A percentile compares a stretch with the other conserved stretches of the same genome.
Conservation (phyloP, 2,888 invertebrate genomes). For the Ophion obscuratus region DNA sequence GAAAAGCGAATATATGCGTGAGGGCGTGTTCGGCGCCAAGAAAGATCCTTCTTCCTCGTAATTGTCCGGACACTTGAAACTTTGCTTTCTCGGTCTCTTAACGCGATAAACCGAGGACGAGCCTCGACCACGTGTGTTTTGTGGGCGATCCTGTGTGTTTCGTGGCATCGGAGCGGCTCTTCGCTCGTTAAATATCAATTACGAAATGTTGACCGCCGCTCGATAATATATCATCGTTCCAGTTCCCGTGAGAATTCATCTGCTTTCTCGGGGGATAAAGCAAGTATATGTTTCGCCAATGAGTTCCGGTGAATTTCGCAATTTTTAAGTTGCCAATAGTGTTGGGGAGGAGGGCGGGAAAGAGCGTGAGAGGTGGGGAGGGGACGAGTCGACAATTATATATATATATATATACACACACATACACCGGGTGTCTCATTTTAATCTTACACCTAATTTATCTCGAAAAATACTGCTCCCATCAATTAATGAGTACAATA, state of each 20-base stretch:
- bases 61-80: slow-evolving; percentile 56
- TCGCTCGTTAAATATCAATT: slow-evolving; percentile 62
- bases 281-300: slow-evolving; percentile 43
- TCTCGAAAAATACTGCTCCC: no score
- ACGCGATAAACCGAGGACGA: not conserved
- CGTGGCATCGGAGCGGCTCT: not conserved
- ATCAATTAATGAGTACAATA: no score
- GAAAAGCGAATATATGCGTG: slow-evolving; percentile 50
- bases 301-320: slow-evolving; percentile 61
- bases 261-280: slow-evolving; percentile 17
- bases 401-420: no score
- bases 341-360: not conserved
- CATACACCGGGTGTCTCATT: no score
- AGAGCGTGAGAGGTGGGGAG: slow-evolving; percentile 1
- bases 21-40: slow-evolving; percentile 41
- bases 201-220: slow-evolving; percentile 45
- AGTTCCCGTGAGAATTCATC: slow-evolving; percentile 47
- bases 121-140: slow-evolving; percentile 48
- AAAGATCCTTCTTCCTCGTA: slow-evolving; percentile 61
- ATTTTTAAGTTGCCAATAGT: slow-evolving; percentile 41
- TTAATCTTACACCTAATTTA: no score
- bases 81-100: not conserved
- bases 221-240: slow-evolving; percentile 50
- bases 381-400: not conserved
- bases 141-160: not conserved